A percentile compares a stretch with the other conserved stretches of the same genome.
Conservation (phyloP, 2,797 vertebrate genomes). For the Pterois miles region DNA sequence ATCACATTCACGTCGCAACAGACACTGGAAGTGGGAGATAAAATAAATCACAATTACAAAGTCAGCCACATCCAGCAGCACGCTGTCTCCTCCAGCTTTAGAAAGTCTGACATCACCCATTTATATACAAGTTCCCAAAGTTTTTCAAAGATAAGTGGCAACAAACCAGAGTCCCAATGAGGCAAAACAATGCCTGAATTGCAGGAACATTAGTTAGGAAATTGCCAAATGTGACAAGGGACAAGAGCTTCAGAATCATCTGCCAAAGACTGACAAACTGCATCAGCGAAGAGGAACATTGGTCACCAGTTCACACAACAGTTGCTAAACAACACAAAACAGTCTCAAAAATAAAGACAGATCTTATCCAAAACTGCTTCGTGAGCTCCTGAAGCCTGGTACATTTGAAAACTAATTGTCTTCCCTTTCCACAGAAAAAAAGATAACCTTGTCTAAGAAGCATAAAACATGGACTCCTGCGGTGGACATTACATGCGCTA, state of each 20-base stretch:
- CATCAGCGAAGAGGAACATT: slow-evolving; percentile 4
- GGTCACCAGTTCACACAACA: slow-evolving; percentile 9
- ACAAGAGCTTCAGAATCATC: slow-evolving; percentile 18
- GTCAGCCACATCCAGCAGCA: neutral
- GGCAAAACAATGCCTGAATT: slow-evolving; percentile 13
- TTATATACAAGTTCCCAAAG: slow-evolving; percentile 26
- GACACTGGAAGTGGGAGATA: slow-evolving; percentile 20
- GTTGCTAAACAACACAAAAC: neutral
- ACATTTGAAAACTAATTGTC: neutral
- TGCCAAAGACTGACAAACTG: slow-evolving; percentile 25
- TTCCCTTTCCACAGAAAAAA: neutral
- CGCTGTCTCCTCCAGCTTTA: slow-evolving; percentile 14
- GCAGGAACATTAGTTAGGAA: slow-evolving; percentile 11
- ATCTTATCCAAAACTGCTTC: neutral
- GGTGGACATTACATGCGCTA: slow-evolving; percentile 26
- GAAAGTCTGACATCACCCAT: slow-evolving; percentile 40
- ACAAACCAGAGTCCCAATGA: slow-evolving; percentile 17
- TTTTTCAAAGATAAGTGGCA: slow-evolving; percentile 48
- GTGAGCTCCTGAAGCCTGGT: neutral
- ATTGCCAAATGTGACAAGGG: slow-evolving; percentile 15
- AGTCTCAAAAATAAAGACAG: neutral
- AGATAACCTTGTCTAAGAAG: neutral
- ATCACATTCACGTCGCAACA: slow-evolving; percentile 54
- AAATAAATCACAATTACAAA: slow-evolving; percentile 55
- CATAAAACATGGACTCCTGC: neutral